A percentile compares a stretch with the other conserved stretches of the same genome.
phyloP scores from a whole-genome alignment of 2,113 vertebrate genomes.

The Globicephala melas region DNA sequence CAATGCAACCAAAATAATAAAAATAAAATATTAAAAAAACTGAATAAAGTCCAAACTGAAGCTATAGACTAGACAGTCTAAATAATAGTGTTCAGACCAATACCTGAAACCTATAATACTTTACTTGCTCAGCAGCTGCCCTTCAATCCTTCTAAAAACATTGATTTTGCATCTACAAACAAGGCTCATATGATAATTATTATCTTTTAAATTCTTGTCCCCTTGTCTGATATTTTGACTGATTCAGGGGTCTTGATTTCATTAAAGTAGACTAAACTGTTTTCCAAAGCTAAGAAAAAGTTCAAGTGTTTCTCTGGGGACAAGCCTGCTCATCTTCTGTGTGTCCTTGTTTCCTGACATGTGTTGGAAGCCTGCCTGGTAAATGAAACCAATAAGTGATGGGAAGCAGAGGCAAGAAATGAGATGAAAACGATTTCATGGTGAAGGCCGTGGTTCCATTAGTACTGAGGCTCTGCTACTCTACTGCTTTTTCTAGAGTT shows the following conservation, averaged over 20 bases:
- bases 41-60: background rate
- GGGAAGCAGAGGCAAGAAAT: background rate
- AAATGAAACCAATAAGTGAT: background rate
- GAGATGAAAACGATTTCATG: background rate
- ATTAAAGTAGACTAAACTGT: background rate
- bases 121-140: background rate
- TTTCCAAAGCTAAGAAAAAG: background rate
- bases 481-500: background rate
- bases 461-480: background rate
- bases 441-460: background rate
- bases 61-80: background rate
- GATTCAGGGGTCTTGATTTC: background rate
- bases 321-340: background rate
- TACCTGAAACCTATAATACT: background rate
- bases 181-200: background rate
- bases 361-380: background rate
- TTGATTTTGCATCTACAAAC: background rate
- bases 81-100: background rate
- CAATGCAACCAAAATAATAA: no score
- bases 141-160: background rate
- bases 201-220: background rate
- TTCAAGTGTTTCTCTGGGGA: background rate
- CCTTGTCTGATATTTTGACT: background rate
- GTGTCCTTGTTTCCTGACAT: background rate
- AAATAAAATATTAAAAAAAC: background rate